phyloP scores from a whole-genome alignment of 2,888 invertebrate species.

The Antitype chi region DNA sequence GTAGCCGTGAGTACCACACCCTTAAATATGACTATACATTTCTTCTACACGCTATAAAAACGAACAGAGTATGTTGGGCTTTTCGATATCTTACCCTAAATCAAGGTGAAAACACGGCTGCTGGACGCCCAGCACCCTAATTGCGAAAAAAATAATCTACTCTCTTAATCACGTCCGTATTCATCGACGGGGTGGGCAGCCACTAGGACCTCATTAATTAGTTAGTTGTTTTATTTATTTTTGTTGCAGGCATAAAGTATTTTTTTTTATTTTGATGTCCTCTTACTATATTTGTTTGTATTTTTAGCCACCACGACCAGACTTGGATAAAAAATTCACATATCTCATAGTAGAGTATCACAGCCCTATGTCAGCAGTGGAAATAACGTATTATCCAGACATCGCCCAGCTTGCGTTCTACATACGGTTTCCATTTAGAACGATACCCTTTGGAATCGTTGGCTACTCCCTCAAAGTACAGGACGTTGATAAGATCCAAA shows the following conservation, averaged over 20 bases:
- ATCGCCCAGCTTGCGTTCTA: conserved; percentile 62
- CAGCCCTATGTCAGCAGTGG: conserved; percentile 67
- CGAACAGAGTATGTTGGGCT: no score
- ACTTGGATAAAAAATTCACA: conserved; percentile 58
- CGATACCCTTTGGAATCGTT: conserved; percentile 67
- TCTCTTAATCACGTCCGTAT: neutral
- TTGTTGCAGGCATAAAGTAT: neutral
- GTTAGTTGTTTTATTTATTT: neutral
- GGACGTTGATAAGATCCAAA: neutral
- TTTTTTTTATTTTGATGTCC: neutral
- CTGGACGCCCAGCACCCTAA: no score
- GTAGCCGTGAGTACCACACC: no score
- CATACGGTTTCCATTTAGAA: conserved; percentile 70
- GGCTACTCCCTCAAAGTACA: conserved; percentile 69
- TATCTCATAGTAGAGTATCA: conserved; percentile 70
- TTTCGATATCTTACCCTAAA: no score
- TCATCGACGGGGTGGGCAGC: neutral
- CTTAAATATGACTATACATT: no score
- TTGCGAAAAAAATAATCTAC: neutral
- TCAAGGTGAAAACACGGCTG: no score
- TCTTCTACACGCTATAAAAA: no score
- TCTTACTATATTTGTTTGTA: neutral
- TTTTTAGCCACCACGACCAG: conserved; percentile 55
- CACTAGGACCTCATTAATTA: neutral
- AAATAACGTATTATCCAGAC: conserved; percentile 59